These are phyloP conservation scores for Clavelina lepadiformis DNA, from an alignment of 23 tunicate genomes.

Conservation along the genomic window DNA sequence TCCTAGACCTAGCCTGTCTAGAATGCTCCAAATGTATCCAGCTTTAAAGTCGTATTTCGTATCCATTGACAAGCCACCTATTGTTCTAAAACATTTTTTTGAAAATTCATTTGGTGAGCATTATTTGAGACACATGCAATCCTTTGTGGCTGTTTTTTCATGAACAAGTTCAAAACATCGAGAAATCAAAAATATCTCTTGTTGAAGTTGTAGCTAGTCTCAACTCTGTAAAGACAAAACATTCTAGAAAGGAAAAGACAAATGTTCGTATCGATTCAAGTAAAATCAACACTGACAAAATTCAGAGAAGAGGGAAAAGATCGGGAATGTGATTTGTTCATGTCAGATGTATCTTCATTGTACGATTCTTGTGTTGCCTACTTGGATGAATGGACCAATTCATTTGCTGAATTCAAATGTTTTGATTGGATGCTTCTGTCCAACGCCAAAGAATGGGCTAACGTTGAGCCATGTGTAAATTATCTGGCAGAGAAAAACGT, in stretches of 20 bases:
- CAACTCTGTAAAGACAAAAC: conserved; percentile 28
- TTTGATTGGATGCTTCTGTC: conserved; percentile 32
- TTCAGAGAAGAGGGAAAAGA: conserved; percentile 15
- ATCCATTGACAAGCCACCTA: conserved; percentile 24
- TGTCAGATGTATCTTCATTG: conserved; percentile 32
- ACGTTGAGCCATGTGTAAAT: conserved; percentile 29
- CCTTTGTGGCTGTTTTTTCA: conserved; percentile 28
- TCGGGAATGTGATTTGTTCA: conserved; percentile 19
- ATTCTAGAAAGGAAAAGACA: conserved; percentile 22
- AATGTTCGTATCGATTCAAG: conserved; percentile 19
- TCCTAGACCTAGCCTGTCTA: conserved; percentile 22
- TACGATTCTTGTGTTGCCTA: conserved; percentile 23
- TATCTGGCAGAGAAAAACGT: conserved; percentile 23
- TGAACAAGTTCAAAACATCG: conserved; percentile 20
- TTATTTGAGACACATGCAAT: conserved; percentile 17
- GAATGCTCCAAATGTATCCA: conserved; percentile 21
- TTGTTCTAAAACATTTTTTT: conserved; percentile 11
- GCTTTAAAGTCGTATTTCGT: conserved; percentile 18
- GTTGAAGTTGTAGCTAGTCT: conserved; percentile 25
- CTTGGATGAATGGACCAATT: conserved; percentile 33
- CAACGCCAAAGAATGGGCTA: conserved; percentile 16
- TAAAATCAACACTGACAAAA: conserved; percentile 25
- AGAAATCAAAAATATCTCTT: conserved; percentile 21
- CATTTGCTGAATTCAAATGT: conserved; percentile 35
- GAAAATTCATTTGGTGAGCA: conserved; percentile 5